Conservation (phyloP, 2,797 vertebrate species). For the Alauda arvensis region DNA sequence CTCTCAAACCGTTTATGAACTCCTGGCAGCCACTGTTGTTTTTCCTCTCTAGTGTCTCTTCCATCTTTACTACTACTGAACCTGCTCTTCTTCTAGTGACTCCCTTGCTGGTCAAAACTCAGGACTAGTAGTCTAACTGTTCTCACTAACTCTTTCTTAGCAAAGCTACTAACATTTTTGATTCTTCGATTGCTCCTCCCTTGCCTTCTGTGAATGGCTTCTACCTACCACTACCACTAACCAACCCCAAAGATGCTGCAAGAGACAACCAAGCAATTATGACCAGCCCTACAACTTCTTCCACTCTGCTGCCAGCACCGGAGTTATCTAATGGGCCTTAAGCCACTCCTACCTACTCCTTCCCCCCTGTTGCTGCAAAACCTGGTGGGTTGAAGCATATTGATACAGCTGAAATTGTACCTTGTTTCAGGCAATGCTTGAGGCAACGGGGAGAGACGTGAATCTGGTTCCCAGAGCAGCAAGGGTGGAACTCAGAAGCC, state of each 20-base stretch:
- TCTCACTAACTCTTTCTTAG: background rate
- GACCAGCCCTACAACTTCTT: background rate
- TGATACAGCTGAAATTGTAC: background rate
- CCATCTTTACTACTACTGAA: background rate
- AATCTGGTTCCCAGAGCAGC: background rate
- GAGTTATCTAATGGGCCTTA: background rate
- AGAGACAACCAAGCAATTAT: background rate
- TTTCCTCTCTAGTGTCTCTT: background rate
- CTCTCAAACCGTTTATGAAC: background rate
- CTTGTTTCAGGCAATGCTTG: background rate
- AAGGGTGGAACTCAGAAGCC: background rate
- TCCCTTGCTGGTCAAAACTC: background rate
- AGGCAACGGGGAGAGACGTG: background rate
- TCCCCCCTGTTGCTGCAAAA: background rate
- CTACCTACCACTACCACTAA: background rate
- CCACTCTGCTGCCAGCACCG: background rate
- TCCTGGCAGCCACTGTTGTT: background rate
- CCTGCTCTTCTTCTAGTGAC: background rate
- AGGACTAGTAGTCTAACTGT: background rate
- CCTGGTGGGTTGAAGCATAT: background rate
- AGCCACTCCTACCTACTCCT: background rate
- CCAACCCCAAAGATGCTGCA: background rate
- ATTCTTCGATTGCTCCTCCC: background rate
- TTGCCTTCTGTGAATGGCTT: background rate
- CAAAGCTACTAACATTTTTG: background rate